These are phyloP conservation scores for Dynastes hyllus DNA, from an alignment of 2,888 invertebrate species.

Conservation along the genomic window DNA sequence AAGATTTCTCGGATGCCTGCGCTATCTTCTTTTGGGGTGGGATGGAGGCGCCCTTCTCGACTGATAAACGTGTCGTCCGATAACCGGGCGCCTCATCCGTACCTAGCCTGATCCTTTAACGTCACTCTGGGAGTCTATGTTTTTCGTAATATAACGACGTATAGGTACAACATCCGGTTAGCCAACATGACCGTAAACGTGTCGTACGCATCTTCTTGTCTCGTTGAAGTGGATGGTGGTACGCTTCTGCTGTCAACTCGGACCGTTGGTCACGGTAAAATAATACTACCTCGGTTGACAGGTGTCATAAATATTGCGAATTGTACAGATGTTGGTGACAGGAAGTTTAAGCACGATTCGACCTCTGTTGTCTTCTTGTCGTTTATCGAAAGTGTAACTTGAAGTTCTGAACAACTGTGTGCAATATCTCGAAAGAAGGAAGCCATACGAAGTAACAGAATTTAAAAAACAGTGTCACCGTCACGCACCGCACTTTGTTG, in stretches of 20 bases:
- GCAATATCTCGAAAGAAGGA: too few species aligned
- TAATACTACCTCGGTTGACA: conserved; percentile 19
- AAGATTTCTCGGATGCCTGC: conserved; percentile 33
- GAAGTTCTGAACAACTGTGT: too few species aligned
- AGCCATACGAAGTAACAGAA: too few species aligned
- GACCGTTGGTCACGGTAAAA: conserved; percentile 7
- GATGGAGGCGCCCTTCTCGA: conserved; percentile 31
- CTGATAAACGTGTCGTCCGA: conserved; percentile 41
- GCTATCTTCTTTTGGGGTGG: conserved; percentile 29
- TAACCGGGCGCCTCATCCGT: conserved; percentile 38
- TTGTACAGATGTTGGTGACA: conserved; percentile 26
- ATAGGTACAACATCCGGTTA: conserved; percentile 37
- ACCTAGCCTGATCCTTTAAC: conserved; percentile 37
- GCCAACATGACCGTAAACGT: conserved; percentile 22
- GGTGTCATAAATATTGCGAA: conserved; percentile 30
- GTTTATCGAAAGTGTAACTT: too few species aligned
- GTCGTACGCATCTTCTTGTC: conserved; percentile 18
- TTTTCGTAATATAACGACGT: conserved; percentile 21
- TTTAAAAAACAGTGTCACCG: too few species aligned
- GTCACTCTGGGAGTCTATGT: conserved; percentile 23
- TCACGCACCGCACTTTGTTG: too few species aligned
- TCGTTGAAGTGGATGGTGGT: conserved; percentile 15
- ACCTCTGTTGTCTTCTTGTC: background rate
- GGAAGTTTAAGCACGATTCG: conserved; percentile 16
- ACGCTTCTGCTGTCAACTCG: conserved; percentile 26